These are phyloP conservation scores for Lipotes vexillifer DNA, from an alignment of 2,113 vertebrate species.

Conservation along the genomic window DNA sequence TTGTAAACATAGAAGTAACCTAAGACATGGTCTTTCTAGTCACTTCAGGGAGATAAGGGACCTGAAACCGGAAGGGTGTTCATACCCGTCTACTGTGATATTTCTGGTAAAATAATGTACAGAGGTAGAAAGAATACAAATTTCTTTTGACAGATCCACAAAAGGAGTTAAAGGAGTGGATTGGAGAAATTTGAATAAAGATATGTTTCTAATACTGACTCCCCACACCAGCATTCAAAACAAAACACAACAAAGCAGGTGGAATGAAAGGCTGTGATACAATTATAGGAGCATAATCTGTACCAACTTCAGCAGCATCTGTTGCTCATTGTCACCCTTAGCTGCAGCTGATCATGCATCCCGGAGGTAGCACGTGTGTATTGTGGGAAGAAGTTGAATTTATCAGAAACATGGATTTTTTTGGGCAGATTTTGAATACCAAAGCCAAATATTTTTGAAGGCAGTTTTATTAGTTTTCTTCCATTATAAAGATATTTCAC, in stretches of 20 bases:
- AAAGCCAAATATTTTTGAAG: neutral
- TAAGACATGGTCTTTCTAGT: neutral
- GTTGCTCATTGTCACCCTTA: neutral
- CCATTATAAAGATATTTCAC: neutral
- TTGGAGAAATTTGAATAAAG: neutral
- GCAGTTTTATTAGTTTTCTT: neutral
- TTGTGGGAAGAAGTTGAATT: constrained; percentile 6
- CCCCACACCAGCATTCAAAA: neutral
- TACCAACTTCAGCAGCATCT: neutral
- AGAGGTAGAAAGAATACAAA: neutral
- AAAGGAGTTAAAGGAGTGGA: neutral
- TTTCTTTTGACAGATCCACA: neutral
- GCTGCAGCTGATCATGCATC: neutral
- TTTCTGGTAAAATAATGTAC: neutral
- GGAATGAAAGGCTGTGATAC: neutral
- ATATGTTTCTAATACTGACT: neutral
- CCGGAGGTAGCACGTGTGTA: neutral
- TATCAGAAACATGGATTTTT: constrained; percentile 37
- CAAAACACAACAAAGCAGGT: neutral
- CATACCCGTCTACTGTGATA: neutral
- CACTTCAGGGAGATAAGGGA: neutral
- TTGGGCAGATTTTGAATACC: neutral
- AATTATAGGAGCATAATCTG: neutral
- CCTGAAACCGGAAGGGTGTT: neutral
- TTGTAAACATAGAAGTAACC: neutral